Conservation (phyloP, 1,140 invertebrate species). For the Hypothenemus hampei region DNA sequence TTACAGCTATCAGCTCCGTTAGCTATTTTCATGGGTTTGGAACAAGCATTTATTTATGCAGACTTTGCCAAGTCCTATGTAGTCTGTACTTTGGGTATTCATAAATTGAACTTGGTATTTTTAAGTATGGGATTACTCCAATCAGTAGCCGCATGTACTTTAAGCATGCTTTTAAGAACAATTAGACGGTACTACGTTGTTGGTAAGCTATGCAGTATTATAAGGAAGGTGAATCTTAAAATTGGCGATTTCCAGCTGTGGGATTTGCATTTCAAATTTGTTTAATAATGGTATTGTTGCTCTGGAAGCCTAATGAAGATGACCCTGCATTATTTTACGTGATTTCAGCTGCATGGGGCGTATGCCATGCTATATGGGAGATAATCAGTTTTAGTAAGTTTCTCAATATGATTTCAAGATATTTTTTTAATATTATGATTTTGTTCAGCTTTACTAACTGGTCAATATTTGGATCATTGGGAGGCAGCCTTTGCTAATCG, state of each 20-base stretch:
- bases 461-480: constrained; percentile 47
- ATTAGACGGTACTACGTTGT: constrained; percentile 60
- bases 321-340: constrained; percentile 63
- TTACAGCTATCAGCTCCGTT: constrained; percentile 59
- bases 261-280: constrained; percentile 65
- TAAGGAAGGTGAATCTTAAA: neutral
- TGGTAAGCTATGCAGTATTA: constrained; percentile 46
- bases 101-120: constrained; percentile 60
- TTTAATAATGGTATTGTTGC: constrained; percentile 58
- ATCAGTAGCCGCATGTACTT: constrained; percentile 60
- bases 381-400: constrained; percentile 51
- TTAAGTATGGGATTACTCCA: constrained; percentile 60
- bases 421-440: constrained; percentile 1
- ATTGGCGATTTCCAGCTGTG: constrained; percentile 49
- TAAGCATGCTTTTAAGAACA: constrained; percentile 63
- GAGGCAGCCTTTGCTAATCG: constrained; percentile 48
- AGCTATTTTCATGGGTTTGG: constrained; percentile 65
- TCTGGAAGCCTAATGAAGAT: constrained; percentile 59
- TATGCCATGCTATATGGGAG: constrained; percentile 69
- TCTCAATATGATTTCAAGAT: neutral
- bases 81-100: constrained; percentile 59
- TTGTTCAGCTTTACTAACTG: constrained; percentile 46
- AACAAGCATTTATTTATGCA: constrained; percentile 68
- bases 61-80: constrained; percentile 65
- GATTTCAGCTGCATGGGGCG: constrained; percentile 69